Base-by-base conservation (phyloP, 2,797 vertebrate genomes). In the Coregonus sp. region DNA sequence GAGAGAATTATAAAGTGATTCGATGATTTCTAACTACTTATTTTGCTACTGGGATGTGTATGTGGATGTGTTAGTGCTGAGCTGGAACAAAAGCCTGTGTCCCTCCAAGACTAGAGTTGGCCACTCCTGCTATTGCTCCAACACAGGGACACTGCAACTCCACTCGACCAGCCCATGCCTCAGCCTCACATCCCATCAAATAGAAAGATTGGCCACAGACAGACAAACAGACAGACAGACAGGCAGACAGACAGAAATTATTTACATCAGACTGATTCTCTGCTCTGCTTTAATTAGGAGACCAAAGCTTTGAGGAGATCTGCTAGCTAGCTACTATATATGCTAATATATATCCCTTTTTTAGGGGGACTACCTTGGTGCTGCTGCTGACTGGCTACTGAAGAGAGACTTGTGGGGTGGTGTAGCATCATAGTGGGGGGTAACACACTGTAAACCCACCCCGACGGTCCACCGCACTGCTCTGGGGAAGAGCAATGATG, bases 401-500 rank as follows among this genome's bases (percentile, higher is more conserved):
- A 31, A 56, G 51, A 33, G 16, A 51, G 52, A 56, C 20, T 29
- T 29, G 29, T 29, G 51, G 29, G 50, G 29, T 12, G 11, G 70
- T 81, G 52, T 70, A 70, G 80, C 74, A 78, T 78, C 81, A 75
- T 74, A 56, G 82, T 77, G 82, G 81, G 85, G 74, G 84, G 80
- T 82, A 84, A 77, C 77, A 81, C 47, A 47, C 40, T 47, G 40
- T 7, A 47, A 47, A 47, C 40, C 9, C 40, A 79, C 79, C 78
- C 78, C 0, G 90, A 86, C 91, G 90, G 92, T 90, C 90, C 90
- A 92, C 40, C 40, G 9, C 16, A 47, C 70, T 20, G 25, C 16
- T 29, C 37, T 50, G 75, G 81, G 90, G 92, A 95, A 95, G 94
- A 95, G 89, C 93, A 94, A 94, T 95, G 94, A 94, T 93, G 92